phyloP scores from a whole-genome alignment of 2,888 invertebrate genomes.

The Oxystoma pomonae region DNA sequence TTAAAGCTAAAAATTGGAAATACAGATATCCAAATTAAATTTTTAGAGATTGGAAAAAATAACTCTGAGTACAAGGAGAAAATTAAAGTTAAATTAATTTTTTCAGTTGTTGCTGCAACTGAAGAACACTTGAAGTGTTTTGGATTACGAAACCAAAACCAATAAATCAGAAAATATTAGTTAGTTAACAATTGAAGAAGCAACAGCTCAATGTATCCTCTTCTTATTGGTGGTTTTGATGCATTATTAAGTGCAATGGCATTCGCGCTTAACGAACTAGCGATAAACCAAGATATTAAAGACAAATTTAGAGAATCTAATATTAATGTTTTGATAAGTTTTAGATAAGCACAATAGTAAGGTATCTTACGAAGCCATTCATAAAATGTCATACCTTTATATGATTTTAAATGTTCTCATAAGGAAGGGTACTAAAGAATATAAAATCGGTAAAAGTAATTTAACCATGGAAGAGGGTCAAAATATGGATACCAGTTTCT shows the following conservation, averaged over 20 bases:
- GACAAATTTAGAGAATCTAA: slow-evolving; percentile 38
- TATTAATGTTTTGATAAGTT: slow-evolving; percentile 23
- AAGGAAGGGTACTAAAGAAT: not conserved
- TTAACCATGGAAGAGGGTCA: not conserved
- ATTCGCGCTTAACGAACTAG: slow-evolving; percentile 53
- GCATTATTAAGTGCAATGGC: slow-evolving; percentile 45
- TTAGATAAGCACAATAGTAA: slow-evolving; percentile 37
- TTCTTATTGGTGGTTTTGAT: slow-evolving; percentile 9
- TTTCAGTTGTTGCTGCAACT: not conserved
- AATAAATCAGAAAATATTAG: not conserved
- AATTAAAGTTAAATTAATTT: not conserved
- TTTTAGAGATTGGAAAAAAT: not conserved
- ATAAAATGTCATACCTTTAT: slow-evolving; percentile 47
- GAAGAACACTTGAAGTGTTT: not conserved
- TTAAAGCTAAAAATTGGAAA: not conserved
- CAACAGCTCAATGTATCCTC: not conserved
- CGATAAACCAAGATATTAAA: slow-evolving; percentile 46
- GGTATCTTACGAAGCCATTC: slow-evolving; percentile 45
- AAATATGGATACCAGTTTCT: not conserved
- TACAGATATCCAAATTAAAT: not conserved
- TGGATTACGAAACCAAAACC: not conserved
- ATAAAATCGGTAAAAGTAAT: not conserved
- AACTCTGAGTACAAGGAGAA: not conserved
- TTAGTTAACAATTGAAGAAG: not conserved
- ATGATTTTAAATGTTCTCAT: not conserved